Percentiles rank a stretch among this genome's conserved stretches.
Evolutionary conservation across 2,888 invertebrate genomes (phyloP).

Genomic region (Drosophila mayaguana): DNA sequence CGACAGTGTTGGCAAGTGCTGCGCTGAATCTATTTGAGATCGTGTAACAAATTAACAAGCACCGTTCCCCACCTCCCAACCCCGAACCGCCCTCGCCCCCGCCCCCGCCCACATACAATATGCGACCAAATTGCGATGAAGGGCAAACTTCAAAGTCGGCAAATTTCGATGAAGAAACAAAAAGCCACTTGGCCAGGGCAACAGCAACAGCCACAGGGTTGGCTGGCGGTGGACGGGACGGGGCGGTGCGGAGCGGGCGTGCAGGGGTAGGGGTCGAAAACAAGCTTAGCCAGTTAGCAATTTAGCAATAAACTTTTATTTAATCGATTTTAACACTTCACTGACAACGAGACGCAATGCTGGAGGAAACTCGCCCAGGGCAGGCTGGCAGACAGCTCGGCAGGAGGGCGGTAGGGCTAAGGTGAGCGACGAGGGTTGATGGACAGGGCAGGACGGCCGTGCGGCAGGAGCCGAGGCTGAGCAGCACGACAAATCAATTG

Average conservation of each 20-base stretch:
- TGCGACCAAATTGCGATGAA: slow-evolving; percentile 14
- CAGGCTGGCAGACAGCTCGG: not conserved
- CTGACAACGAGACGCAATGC: slow-evolving; percentile 43
- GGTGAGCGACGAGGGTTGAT: not conserved
- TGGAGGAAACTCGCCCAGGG: not conserved
- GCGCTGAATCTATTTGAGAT: slow-evolving; percentile 20
- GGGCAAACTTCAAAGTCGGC: slow-evolving; percentile 51
- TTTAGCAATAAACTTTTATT: slow-evolving; percentile 79
- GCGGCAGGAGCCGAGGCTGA: slow-evolving; percentile 3
- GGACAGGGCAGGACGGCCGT: not conserved
- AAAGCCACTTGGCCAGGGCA: slow-evolving; percentile 23
- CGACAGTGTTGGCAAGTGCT: slow-evolving; percentile 20
- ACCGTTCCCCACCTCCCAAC: not conserved
- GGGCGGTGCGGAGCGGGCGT: not conserved
- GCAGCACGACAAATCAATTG: slow-evolving; percentile 60
- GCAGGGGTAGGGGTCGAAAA: not conserved
- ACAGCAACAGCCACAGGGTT: not conserved
- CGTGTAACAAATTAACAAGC: slow-evolving; percentile 30
- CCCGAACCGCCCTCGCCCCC: not conserved
- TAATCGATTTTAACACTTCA: slow-evolving; percentile 80
- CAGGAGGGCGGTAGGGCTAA: not conserved
- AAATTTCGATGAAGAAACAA: slow-evolving; percentile 28
- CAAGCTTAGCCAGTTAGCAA: slow-evolving; percentile 71
- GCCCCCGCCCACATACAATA: no score
- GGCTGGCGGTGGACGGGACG: not conserved